These are phyloP conservation scores for Ianthella basta DNA, from an alignment of 37 sponge, comb jelly and placozoan species.

Conservation along the genomic window DNA sequence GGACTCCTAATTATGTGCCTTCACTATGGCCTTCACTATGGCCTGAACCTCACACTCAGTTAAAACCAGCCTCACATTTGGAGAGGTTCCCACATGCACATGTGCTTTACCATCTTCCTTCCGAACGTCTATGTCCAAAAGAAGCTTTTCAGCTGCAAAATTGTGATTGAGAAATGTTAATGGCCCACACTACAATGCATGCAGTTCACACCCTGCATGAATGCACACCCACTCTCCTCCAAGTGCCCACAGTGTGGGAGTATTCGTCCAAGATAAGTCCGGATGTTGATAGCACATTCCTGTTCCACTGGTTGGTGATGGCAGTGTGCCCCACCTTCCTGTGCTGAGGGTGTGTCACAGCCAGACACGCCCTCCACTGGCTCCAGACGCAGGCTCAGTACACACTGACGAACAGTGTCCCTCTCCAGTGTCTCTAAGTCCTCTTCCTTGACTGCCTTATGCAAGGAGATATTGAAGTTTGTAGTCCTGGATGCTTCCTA, in stretches of 20 bases:
- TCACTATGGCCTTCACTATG: too few species aligned
- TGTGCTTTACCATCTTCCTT: not conserved
- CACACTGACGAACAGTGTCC: not conserved
- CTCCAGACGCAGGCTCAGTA: not conserved
- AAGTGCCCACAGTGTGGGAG: slow-evolving; percentile 19
- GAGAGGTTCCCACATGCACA: slow-evolving; percentile 17
- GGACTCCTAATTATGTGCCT: too few species aligned
- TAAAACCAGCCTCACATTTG: slow-evolving; percentile 12
- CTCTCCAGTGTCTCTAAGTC: not conserved
- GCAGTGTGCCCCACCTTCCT: not conserved
- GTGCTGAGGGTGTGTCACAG: not conserved
- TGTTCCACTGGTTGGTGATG: not conserved
- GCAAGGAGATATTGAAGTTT: not conserved
- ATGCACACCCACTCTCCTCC: not conserved
- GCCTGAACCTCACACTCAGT: too few species aligned
- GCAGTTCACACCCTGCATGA: not conserved
- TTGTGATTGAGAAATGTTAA: not conserved
- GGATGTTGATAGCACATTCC: not conserved
- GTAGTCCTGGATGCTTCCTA: not conserved
- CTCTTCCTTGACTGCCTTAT: not conserved
- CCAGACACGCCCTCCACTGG: not conserved
- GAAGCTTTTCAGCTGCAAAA: not conserved
- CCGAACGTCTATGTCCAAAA: not conserved
- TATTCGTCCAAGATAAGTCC: slow-evolving; percentile 14
- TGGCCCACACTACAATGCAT: not conserved